phyloP scores from a whole-genome alignment of 2,797 vertebrate species.

The Balearica regulorum region DNA sequence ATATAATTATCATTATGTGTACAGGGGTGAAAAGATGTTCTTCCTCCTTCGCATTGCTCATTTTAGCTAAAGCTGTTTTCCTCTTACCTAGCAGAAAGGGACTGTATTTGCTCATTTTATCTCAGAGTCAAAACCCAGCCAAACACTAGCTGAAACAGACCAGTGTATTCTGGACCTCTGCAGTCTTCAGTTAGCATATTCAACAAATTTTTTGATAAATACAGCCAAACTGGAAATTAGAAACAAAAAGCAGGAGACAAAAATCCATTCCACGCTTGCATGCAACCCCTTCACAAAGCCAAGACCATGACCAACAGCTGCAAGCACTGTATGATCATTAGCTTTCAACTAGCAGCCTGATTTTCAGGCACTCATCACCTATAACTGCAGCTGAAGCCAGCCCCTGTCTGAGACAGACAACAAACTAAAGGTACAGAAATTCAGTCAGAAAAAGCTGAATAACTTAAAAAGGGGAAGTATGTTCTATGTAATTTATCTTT shows the following conservation, averaged over 20 bases:
- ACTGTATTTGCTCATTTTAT: not conserved
- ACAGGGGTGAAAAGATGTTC: not conserved
- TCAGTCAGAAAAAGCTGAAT: not conserved
- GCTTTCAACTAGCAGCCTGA: not conserved
- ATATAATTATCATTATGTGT: not conserved
- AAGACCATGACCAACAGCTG: not conserved
- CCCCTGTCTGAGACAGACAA: not conserved
- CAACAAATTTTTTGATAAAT: not conserved
- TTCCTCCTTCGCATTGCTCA: not conserved
- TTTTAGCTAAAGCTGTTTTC: not conserved
- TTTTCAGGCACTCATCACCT: not conserved
- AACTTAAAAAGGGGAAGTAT: not conserved
- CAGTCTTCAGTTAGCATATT: not conserved
- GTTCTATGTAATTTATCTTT: not conserved
- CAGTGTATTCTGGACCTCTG: not conserved
- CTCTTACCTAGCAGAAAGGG: not conserved
- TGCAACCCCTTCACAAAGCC: not conserved
- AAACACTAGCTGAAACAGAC: not conserved
- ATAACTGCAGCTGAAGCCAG: not conserved
- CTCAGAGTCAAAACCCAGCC: not conserved
- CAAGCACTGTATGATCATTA: not conserved
- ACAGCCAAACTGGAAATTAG: not conserved
- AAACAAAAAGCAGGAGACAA: not conserved
- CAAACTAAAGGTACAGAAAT: not conserved
- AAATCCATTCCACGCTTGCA: not conserved